Evolutionary conservation across 2,797 vertebrate genomes (phyloP).

Genomic region (Phalanger gymnotis): DNA sequence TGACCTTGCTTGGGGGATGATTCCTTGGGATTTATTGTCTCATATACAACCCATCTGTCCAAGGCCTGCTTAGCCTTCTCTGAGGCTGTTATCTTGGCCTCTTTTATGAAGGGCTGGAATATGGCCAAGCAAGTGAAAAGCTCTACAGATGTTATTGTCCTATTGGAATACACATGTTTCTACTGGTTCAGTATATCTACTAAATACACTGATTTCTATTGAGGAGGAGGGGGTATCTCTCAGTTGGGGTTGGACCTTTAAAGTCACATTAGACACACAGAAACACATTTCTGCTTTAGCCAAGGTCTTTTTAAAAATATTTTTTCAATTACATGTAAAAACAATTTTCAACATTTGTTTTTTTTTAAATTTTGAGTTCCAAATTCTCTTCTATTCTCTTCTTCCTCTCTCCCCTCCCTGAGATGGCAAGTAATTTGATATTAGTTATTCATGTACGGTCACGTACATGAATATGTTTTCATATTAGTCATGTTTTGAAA

Average conservation of each 20-base stretch:
- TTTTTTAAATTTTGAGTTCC: neutral
- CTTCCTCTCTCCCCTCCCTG: neutral
- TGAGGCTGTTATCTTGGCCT: neutral
- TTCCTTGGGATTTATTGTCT: neutral
- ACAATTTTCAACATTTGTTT: neutral
- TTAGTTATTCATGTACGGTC: neutral
- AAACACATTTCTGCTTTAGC: neutral
- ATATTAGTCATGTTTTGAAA: neutral
- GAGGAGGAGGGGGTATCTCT: neutral
- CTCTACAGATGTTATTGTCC: neutral
- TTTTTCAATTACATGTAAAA: neutral
- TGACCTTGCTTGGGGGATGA: neutral
- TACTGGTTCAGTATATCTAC: neutral
- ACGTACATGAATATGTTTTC: neutral
- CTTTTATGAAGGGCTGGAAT: neutral
- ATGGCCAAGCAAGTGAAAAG: neutral
- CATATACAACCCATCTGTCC: neutral
- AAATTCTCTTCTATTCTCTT: neutral
- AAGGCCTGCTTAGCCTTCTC: neutral
- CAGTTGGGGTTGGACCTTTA: neutral
- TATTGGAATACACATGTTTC: neutral
- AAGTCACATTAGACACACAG: neutral
- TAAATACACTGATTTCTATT: neutral
- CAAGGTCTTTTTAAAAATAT: neutral
- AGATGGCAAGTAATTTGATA: neutral